Conservation (phyloP, 2,888 invertebrate species). For the Ormia ochracea region DNA sequence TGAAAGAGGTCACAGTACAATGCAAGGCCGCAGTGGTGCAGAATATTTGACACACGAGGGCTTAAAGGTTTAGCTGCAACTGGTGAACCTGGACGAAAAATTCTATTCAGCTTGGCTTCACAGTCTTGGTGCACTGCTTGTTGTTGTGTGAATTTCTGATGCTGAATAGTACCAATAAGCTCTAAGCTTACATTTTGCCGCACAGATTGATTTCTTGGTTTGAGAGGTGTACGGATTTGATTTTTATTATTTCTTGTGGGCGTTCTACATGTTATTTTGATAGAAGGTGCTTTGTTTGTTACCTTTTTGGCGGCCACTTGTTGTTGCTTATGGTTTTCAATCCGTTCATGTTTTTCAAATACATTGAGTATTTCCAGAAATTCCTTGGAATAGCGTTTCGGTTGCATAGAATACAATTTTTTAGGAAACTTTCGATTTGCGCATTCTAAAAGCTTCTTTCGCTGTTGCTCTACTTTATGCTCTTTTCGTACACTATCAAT, state of each 20-base stretch:
- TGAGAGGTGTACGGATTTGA: conserved; percentile 33
- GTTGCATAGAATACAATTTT: background rate
- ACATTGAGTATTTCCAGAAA: conserved; percentile 45
- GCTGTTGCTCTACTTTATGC: conserved; percentile 43
- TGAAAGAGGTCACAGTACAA: conserved; percentile 68
- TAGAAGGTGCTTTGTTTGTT: conserved; percentile 4
- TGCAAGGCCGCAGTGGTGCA: conserved; percentile 62
- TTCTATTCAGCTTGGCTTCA: background rate
- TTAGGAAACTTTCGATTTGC: conserved; percentile 18
- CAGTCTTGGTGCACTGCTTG: background rate
- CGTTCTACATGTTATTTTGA: conserved; percentile 20
- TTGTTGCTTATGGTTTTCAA: conserved; percentile 5
- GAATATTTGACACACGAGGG: conserved; percentile 35
- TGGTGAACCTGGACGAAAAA: conserved; percentile 45
- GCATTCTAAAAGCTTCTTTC: conserved; percentile 21
- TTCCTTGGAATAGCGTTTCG: conserved; percentile 28
- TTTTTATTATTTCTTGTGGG: background rate
- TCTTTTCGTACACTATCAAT: conserved; percentile 43
- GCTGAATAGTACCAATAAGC: background rate
- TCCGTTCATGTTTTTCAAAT: conserved; percentile 32
- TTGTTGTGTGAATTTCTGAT: conserved; percentile 25
- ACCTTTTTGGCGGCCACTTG: background rate
- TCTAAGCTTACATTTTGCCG: conserved; percentile 10
- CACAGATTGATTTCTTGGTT: conserved; percentile 27
- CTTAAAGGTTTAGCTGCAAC: conserved; percentile 38